These are phyloP conservation scores for Thunnus thynnus DNA, from an alignment of 2,113 vertebrate genomes.

Conservation along the genomic window DNA sequence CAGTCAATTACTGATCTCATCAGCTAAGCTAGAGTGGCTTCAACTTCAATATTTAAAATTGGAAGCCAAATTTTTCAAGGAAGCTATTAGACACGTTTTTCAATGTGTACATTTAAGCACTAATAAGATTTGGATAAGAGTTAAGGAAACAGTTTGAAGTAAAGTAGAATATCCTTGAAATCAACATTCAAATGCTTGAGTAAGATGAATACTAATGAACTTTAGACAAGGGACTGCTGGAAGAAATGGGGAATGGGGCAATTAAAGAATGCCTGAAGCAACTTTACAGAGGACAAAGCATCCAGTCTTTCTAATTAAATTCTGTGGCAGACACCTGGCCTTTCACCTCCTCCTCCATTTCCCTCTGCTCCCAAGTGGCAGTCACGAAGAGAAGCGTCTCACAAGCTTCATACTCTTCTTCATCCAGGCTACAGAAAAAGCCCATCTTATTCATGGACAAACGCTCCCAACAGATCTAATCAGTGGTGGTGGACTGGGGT, in stretches of 20 bases:
- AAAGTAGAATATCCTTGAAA: slow-evolving; percentile 68
- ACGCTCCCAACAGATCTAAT: slow-evolving; percentile 71
- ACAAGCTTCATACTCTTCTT: slow-evolving; percentile 62
- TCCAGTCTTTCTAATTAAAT: slow-evolving; percentile 87
- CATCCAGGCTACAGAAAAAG: slow-evolving; percentile 57
- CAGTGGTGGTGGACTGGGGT: slow-evolving; percentile 52
- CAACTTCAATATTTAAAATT: slow-evolving; percentile 27
- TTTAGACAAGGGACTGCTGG: slow-evolving; percentile 59
- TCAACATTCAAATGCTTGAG: slow-evolving; percentile 69
- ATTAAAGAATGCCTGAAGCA: slow-evolving; percentile 88
- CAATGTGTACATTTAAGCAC: slow-evolving; percentile 17
- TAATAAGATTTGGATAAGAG: slow-evolving; percentile 10
- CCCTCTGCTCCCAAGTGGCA: slow-evolving; percentile 71
- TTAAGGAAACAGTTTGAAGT: slow-evolving; percentile 46
- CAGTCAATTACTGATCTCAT: slow-evolving; percentile 52
- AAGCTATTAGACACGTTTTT: slow-evolving; percentile 25
- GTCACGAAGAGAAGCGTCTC: slow-evolving; percentile 63
- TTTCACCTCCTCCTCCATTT: slow-evolving; percentile 84
- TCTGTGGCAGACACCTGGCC: slow-evolving; percentile 84
- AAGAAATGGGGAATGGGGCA: slow-evolving; percentile 78
- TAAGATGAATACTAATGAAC: slow-evolving; percentile 83
- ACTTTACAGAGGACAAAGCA: slow-evolving; percentile 85
- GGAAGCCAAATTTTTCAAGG: slow-evolving; percentile 18
- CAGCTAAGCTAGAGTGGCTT: slow-evolving; percentile 31
- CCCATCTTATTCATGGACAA: slow-evolving; percentile 62